phyloP scores from a whole-genome alignment of 2,797 vertebrate genomes.

The Tapera naevia region DNA sequence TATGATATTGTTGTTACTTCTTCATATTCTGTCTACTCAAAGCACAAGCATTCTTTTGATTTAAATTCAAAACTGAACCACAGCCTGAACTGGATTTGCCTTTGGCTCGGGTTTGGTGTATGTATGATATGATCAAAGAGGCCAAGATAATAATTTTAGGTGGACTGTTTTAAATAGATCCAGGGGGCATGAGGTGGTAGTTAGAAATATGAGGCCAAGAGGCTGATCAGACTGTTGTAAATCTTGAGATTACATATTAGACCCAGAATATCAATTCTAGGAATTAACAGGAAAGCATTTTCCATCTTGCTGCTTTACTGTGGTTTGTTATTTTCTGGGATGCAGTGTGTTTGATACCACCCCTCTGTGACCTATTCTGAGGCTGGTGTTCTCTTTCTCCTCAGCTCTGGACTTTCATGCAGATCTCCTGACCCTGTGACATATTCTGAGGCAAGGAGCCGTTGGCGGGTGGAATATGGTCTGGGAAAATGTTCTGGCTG shows the following conservation, averaged over 20 bases:
- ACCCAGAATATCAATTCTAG: background rate
- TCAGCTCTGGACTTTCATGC: background rate
- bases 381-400: background rate
- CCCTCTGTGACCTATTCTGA: background rate
- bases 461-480: background rate
- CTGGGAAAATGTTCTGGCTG: background rate
- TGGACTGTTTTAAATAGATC: constrained; percentile 13
- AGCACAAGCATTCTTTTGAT: background rate
- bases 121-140: background rate
- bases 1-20: constrained; percentile 13
- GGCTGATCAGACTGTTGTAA: background rate
- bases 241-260: background rate
- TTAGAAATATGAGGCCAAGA: background rate
- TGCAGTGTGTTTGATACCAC: fast-evolving
- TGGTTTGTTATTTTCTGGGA: background rate
- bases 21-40: constrained; percentile 1
- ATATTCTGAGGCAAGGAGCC: background rate
- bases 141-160: constrained; percentile 15
- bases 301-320: background rate
- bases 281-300: background rate
- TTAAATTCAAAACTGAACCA: constrained; percentile 11
- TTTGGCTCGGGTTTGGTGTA: constrained; percentile 10
- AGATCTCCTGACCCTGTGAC: background rate
- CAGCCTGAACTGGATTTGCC: background rate
- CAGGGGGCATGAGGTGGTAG: background rate